Conservation (phyloP, 2,113 vertebrate species). For the Chaetorhynchus papuensis region DNA sequence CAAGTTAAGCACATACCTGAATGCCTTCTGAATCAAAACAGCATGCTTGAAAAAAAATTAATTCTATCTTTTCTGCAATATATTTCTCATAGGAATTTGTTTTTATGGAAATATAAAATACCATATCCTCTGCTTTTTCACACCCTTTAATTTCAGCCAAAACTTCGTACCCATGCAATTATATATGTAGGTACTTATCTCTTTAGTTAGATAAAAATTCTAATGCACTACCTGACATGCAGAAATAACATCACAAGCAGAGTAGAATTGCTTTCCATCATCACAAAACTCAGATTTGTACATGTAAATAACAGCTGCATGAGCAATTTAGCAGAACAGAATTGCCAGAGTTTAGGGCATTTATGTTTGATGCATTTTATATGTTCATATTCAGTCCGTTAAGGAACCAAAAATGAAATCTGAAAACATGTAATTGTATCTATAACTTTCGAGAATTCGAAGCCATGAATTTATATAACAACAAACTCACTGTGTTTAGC, state of each 20-base stretch:
- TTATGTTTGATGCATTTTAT: slow-evolving; percentile 29
- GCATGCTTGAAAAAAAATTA: background rate
- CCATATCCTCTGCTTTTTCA: background rate
- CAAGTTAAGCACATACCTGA: background rate
- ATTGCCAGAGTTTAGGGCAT: slow-evolving; percentile 23
- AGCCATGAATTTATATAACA: slow-evolving; percentile 23
- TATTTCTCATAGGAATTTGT: background rate
- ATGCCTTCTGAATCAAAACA: background rate
- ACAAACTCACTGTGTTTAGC: background rate
- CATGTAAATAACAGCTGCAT: slow-evolving; percentile 36
- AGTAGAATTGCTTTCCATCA: background rate
- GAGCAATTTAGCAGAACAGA: slow-evolving; percentile 29
- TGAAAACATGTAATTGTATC: slow-evolving; percentile 30
- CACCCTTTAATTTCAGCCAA: background rate
- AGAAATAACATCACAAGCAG: background rate
- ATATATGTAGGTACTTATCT: background rate
- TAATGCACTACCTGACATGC: slow-evolving; percentile 5
- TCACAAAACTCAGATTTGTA: slow-evolving; percentile 20
- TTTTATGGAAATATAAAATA: background rate
- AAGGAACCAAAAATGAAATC: slow-evolving; percentile 35
- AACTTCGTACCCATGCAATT: background rate
- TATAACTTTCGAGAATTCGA: slow-evolving; percentile 17
- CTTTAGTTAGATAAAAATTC: background rate
- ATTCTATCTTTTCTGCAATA: background rate
- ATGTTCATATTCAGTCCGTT: background rate